Percentiles rank a stretch among this genome's conserved stretches.
These are phyloP conservation scores for Mythimna impura DNA, from an alignment of 2,888 invertebrate genomes.

Conservation along the genomic window DNA sequence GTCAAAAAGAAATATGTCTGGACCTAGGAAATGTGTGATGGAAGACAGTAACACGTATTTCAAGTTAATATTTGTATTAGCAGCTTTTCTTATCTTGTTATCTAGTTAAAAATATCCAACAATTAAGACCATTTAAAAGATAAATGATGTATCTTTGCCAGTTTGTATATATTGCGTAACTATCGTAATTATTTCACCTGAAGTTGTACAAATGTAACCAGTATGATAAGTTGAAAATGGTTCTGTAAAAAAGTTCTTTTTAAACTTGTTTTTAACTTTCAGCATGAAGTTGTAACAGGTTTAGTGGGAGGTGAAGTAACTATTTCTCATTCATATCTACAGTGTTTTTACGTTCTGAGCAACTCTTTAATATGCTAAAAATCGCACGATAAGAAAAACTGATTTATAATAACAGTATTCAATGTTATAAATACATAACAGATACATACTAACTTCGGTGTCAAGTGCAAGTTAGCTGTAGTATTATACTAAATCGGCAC, in stretches of 20 bases:
- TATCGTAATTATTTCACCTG: neutral
- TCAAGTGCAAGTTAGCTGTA: conserved; percentile 49
- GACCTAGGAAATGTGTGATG: conserved; percentile 23
- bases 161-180: neutral
- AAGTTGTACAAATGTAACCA: neutral
- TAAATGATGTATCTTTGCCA: neutral
- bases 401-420: conserved; percentile 20
- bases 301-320: neutral
- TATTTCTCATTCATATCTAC: neutral
- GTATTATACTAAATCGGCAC: conserved; percentile 74
- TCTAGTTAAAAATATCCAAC: neutral
- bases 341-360: neutral
- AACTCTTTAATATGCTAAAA: neutral
- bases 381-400: conserved; percentile 54
- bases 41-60: conserved; percentile 65
- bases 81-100: conserved; percentile 54
- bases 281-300: neutral
- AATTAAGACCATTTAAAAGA: neutral
- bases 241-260: no score
- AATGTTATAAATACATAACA: conserved; percentile 34
- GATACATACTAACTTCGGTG: conserved; percentile 53
- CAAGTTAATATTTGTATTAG: conserved; percentile 64
- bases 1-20: conserved; percentile 9
- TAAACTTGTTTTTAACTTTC: neutral
- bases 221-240: neutral